Conservation (phyloP, 2,888 invertebrate species). For the Laothoe populi region DNA sequence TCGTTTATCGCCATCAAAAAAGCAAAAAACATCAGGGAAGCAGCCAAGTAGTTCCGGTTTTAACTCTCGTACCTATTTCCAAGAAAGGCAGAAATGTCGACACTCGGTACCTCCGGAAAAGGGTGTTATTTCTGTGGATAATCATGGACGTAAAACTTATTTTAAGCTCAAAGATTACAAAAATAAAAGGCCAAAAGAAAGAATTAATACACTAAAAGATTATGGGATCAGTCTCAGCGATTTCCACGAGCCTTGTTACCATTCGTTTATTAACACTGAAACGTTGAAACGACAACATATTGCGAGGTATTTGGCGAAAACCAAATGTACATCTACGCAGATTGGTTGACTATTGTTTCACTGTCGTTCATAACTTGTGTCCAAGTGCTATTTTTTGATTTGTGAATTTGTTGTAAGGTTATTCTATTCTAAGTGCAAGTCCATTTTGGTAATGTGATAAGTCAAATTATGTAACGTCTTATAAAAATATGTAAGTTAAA, state of each 20-base stretch:
- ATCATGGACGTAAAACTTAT: slow-evolving; percentile 63
- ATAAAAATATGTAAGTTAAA: slow-evolving; percentile 49
- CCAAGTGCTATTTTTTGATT: slow-evolving; percentile 43
- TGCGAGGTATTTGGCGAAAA: slow-evolving; percentile 42
- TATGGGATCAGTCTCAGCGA: slow-evolving; percentile 72
- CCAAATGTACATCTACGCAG: slow-evolving; percentile 31
- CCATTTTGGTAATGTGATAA: slow-evolving; percentile 63
- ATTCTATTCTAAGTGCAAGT: slow-evolving; percentile 47
- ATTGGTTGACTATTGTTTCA: slow-evolving; percentile 23
- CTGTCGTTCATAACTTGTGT: slow-evolving; percentile 35
- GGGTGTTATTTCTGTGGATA: slow-evolving; percentile 65
- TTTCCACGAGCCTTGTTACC: slow-evolving; percentile 73
- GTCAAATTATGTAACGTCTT: slow-evolving; percentile 70
- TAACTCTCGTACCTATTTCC: slow-evolving; percentile 34
- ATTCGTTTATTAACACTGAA: slow-evolving; percentile 68
- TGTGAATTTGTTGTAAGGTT: slow-evolving; percentile 51
- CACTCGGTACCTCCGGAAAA: slow-evolving; percentile 65
- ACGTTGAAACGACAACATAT: slow-evolving; percentile 58
- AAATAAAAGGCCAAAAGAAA: slow-evolving; percentile 59
- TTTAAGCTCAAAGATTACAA: slow-evolving; percentile 55
- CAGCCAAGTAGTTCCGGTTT: slow-evolving; percentile 23
- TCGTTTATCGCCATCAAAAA: slow-evolving; percentile 41
- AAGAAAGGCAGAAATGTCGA: slow-evolving; percentile 55
- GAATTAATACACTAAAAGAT: slow-evolving; percentile 50
- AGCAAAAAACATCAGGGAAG: slow-evolving; percentile 34